A percentile compares a stretch with the other conserved stretches of the same genome.
Conservation (phyloP, 92 coral and sea anemone species). For the Meandrina meandrites region DNA sequence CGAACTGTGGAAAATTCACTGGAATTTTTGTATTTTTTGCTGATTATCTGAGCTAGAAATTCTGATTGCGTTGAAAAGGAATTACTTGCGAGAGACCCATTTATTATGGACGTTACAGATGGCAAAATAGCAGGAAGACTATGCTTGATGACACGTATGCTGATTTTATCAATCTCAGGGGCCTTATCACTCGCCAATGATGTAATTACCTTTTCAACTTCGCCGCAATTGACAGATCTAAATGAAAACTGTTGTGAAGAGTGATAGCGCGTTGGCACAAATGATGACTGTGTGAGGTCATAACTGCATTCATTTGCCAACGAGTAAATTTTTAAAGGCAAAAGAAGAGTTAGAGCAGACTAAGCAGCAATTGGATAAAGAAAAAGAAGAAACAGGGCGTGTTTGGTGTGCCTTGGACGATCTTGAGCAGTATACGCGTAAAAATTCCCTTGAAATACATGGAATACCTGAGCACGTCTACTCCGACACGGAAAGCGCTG, state of each 20-base stretch:
- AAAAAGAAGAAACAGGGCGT: too few relatives aligned
- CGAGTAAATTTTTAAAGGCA: conserved; percentile 19
- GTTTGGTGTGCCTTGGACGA: too few relatives aligned
- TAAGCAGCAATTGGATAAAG: too few relatives aligned
- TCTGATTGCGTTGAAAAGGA: conserved; percentile 19
- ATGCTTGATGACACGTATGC: conserved; percentile 26
- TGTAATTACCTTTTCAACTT: conserved; percentile 25
- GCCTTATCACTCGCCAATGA: conserved; percentile 25
- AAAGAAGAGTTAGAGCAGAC: too few relatives aligned
- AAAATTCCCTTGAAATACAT: too few relatives aligned
- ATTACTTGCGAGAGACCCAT: conserved; percentile 5
- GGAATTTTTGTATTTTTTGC: too few relatives aligned
- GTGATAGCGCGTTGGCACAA: conserved; percentile 33
- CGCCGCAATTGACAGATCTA: conserved; percentile 20
- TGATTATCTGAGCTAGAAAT: too few relatives aligned
- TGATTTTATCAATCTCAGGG: conserved; percentile 33
- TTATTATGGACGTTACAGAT: conserved; percentile 21
- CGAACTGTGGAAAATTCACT: too few relatives aligned
- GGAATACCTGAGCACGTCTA: too few relatives aligned
- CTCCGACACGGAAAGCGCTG: too few relatives aligned
- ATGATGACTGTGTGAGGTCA: conserved; percentile 34
- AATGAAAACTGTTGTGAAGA: conserved; percentile 34
- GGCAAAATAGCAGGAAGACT: conserved; percentile 28
- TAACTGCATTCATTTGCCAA: conserved; percentile 42
- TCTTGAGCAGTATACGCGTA: too few relatives aligned